These are phyloP conservation scores for Onychomys arenicola DNA, from an alignment of 2,797 vertebrate genomes.

Conservation along the genomic window DNA sequence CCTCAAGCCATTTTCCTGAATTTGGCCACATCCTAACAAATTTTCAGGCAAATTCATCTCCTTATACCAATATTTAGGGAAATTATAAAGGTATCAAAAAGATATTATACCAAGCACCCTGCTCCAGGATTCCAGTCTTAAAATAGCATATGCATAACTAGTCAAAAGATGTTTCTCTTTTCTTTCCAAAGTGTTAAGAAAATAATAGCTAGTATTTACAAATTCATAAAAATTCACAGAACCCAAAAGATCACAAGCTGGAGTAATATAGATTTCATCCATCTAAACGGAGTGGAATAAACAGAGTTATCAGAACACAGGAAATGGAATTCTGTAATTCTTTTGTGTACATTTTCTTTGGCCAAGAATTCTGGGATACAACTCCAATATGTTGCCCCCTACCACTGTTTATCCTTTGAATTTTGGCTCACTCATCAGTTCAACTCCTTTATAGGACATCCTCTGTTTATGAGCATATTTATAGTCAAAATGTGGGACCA, in stretches of 20 bases:
- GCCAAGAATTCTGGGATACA: constrained; percentile 38
- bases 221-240: constrained; percentile 64
- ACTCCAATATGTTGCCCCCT: constrained; percentile 20
- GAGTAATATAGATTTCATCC: constrained; percentile 54
- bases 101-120: neutral
- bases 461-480: constrained; percentile 72
- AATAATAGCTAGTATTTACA: constrained; percentile 63
- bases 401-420: constrained; percentile 64
- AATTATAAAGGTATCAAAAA: constrained; percentile 40
- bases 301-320: constrained; percentile 54
- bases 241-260: constrained; percentile 60
- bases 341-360: constrained; percentile 68
- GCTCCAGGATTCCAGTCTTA: neutral
- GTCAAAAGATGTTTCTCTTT: constrained; percentile 6
- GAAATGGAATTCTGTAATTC: constrained; percentile 68
- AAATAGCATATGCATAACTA: constrained; percentile 51
- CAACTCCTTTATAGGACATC: constrained; percentile 70
- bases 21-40: constrained; percentile 21
- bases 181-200: constrained; percentile 43
- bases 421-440: constrained; percentile 65
- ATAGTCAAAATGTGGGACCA: constrained; percentile 55
- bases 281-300: constrained; percentile 65
- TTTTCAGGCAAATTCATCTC: constrained; percentile 27
- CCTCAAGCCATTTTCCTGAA: constrained; percentile 27
- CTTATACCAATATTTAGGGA: constrained; percentile 29